Evolutionary conservation across 2,113 vertebrate species (phyloP), one percentile per base, ranked within the genome.

Genomic region (Caracal caracal): DNA sequence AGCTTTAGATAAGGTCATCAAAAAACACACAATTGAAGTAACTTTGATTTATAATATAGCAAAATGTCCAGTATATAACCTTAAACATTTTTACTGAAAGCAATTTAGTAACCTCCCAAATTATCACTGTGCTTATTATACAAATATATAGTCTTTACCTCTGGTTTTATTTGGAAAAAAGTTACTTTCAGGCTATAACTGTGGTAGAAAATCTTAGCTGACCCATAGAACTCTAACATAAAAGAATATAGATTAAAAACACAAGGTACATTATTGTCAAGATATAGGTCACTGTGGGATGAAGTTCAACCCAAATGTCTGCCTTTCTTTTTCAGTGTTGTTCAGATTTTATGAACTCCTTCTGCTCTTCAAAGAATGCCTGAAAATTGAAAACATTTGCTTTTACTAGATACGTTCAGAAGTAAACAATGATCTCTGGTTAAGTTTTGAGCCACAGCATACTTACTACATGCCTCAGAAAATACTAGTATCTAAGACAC

Each of bases 11-110:
- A 76, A 87, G 26, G 15, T 88, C 26, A 79, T 53, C n/a, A 65
- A 37, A 59, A 79, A 35, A 28, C 47, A 66, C 4, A 65, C 10
- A 63, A n/a, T 16, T 75, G 13, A 85, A 94, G 15, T 89, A 88
- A 75, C 80, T 87, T 95, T 84, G 12, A 90, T 65, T 88, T 97
- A 51, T 61, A 65, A 56, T 85, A 88, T 22, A 90, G 26, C 19
- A 94, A 75, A 88, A 68, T 78, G 1, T 63, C 11, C 17, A 59
- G 26, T 70, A 2, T 56, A 59, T 49, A 49, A 47, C 9, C 24
- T 82, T 92, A 59, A 82, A 66, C 61, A 6, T 30, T 66, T 70
- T 71, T 92, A 40, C 78, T 24, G 15, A 79, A 88, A 89, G 75
- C 20, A 56, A 75, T 61, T 82, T 9, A 75, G 22, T 93, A 65